Evolutionary conservation across 1,140 invertebrate species (phyloP).

Genomic region (Trachymyrmex septentrionalis): DNA sequence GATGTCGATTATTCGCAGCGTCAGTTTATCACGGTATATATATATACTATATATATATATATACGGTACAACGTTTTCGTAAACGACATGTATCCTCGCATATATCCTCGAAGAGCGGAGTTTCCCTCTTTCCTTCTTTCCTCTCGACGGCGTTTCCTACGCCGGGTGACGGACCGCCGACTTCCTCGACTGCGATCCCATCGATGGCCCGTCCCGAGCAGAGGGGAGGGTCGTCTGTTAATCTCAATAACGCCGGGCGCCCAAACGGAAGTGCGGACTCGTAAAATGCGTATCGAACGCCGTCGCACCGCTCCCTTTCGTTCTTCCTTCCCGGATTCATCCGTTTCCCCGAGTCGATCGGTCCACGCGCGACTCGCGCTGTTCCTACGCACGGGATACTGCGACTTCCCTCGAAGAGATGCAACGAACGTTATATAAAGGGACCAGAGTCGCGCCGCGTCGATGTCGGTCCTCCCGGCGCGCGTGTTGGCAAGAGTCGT

Average conservation of each 20-base stretch:
- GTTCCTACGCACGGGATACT: constrained; percentile 21
- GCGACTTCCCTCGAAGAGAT: constrained; percentile 28
- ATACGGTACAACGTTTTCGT: constrained; percentile 30
- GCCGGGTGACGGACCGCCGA: constrained; percentile 55
- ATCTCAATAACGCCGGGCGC: constrained; percentile 81
- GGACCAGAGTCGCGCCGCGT: neutral
- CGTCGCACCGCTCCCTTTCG: constrained; percentile 52
- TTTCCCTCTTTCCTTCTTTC: constrained; percentile 16
- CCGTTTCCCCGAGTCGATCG: constrained; percentile 43
- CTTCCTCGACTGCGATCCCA: constrained; percentile 66
- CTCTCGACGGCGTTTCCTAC: neutral
- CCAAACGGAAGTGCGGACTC: constrained; percentile 77
- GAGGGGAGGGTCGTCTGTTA: constrained; percentile 77
- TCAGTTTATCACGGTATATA: constrained; percentile 35
- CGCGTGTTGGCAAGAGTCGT: constrained; percentile 68
- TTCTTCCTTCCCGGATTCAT: constrained; percentile 45
- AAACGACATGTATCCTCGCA: constrained; percentile 30
- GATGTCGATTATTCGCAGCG: constrained; percentile 29
- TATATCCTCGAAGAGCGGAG: constrained; percentile 2
- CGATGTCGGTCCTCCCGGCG: constrained; percentile 49
- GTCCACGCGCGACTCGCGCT: constrained; percentile 38
- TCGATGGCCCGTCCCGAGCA: constrained; percentile 70
- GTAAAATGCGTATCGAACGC: constrained; percentile 75
- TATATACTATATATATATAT: no score
- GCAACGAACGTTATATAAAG: constrained; percentile 17